Base-by-base conservation (phyloP, 2,113 vertebrate species). In the Sporophila hypoxantha region DNA sequence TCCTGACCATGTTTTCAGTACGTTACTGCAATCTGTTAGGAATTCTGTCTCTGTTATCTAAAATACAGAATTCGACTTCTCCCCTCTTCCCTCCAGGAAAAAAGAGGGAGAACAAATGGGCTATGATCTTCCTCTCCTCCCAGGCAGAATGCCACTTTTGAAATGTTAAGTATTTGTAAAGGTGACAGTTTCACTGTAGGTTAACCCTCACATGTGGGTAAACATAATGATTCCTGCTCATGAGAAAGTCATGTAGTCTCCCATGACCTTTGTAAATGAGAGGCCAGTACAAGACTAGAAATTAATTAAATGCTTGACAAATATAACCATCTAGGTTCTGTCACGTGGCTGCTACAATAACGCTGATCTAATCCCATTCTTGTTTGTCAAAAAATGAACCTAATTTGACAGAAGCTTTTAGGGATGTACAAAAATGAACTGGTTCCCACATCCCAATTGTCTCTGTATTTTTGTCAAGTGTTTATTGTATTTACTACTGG, bases 1-100 rank as follows among this genome's bases (percentile, higher is more conserved):
- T 93, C 92, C 90, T 87, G 79, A 86, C 73, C 56, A 68, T 34
- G 27, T 89, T 92, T 94, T 94, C 88, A 64, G 23, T 85, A 76
- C 26, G 23, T 77, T 76, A 57, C 44, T 89, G 79, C 73, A 76
- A 6, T 90, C 66, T 76, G 64, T 87, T 94, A 65, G 69, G 61
- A 88, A 61, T 68, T 44, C 83, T 84, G 73, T 79, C n/a, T 91
- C 76, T 70, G 34, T 86, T 81, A 66, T 2, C 55, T 64, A 73
- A 87, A 85, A 81, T 56, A 67, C 64, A 83, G 53, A 88, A 73
- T 88, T 81, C 44, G 41, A 44, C 26, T 81, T 79, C 82, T 85
- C 59, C 29, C 30, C 34, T 82, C 27, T 76, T 85, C 47, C 44
- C 26, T 39, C 8, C 13, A 62, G 30, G 55, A 68, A 59, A 82